Percentiles rank a stretch among this genome's conserved stretches.
Conservation (phyloP, 2,797 vertebrate genomes). For the Sus cebifrons region DNA sequence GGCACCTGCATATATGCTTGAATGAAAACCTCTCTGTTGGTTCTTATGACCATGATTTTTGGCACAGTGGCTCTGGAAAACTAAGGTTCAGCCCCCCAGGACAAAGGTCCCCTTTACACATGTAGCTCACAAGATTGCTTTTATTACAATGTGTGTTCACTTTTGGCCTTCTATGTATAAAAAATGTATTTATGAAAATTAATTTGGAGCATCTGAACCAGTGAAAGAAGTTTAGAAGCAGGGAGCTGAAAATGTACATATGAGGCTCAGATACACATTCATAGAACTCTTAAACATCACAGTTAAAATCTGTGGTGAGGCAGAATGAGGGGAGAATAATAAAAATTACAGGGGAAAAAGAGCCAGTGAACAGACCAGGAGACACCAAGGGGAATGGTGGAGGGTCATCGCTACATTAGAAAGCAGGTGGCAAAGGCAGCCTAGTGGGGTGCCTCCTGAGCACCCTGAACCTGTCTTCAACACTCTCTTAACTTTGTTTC, state of each 20-base stretch:
- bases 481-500: neutral
- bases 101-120: neutral
- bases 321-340: neutral
- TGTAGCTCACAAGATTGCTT: neutral
- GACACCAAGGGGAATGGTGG: neutral
- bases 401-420: neutral
- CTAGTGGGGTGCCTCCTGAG: too few relatives aligned
- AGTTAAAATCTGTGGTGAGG: neutral
- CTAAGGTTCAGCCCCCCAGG: neutral
- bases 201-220: neutral
- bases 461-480: neutral
- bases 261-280: neutral
- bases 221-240: neutral
- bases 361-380: neutral
- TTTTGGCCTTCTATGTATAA: neutral
- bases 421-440: neutral
- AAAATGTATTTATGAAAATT: conserved; percentile 32
- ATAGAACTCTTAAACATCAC: neutral
- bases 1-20: neutral
- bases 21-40: neutral
- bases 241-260: neutral
- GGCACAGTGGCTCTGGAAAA: neutral
- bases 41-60: neutral
- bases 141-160: neutral
- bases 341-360: conserved; percentile 44